phyloP scores from a whole-genome alignment of 1,140 invertebrate species.

The Drosophila ananassae region DNA sequence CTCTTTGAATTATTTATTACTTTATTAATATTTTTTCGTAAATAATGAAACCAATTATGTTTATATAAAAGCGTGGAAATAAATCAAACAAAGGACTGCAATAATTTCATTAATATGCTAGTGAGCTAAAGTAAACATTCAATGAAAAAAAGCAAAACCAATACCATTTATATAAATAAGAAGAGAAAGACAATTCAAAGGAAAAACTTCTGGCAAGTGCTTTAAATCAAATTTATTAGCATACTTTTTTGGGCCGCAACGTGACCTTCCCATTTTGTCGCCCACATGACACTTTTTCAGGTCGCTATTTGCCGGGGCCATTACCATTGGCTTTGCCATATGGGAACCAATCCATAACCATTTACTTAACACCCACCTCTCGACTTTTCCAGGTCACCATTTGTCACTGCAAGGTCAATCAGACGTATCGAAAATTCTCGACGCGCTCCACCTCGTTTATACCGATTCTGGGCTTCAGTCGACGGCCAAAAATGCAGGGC shows the following conservation, averaged over 20 bases:
- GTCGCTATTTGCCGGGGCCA: background rate
- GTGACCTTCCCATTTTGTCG: background rate
- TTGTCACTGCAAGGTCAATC: slow-evolving; percentile 89
- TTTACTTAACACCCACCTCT: slow-evolving; percentile 18
- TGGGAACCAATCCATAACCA: slow-evolving; percentile 30
- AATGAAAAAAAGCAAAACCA: too few species aligned
- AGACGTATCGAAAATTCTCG: slow-evolving; percentile 87
- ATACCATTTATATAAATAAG: background rate
- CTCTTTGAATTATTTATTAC: too few species aligned
- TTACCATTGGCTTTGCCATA: background rate
- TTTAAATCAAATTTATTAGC: background rate
- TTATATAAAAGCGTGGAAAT: background rate
- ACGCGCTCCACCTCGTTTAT: slow-evolving; percentile 83
- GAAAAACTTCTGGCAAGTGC: background rate
- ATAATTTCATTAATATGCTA: background rate
- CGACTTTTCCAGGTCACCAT: slow-evolving; percentile 80
- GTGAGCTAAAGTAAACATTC: background rate
- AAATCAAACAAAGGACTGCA: background rate
- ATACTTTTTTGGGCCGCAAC: slow-evolving; percentile 7
- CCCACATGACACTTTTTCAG: background rate
- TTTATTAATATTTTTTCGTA: too few species aligned
- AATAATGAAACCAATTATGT: background rate
- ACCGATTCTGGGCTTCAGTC: slow-evolving; percentile 81
- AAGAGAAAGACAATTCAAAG: background rate
- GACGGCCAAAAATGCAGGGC: slow-evolving; percentile 74